Percentiles rank a stretch among this genome's conserved stretches.
phyloP scores from a whole-genome alignment of 2,888 invertebrate species.

The Steinernema scapterisci region DNA sequence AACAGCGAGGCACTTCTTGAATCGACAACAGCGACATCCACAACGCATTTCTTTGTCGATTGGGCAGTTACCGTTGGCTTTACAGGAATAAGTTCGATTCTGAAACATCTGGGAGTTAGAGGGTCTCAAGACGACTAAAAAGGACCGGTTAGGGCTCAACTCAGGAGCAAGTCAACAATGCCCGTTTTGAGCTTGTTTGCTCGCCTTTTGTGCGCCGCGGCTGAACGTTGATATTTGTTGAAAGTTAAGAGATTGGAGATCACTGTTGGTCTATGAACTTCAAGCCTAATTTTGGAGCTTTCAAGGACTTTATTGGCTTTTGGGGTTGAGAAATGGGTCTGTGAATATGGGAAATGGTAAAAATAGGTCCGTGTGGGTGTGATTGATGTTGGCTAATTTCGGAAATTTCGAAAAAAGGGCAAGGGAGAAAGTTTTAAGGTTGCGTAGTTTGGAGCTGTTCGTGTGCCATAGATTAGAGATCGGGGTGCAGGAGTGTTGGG shows the following conservation, averaged over 20 bases:
- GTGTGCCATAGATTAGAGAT: too few species aligned
- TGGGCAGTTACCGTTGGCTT: slow-evolving; percentile 59
- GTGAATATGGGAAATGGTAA: too few species aligned
- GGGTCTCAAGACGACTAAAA: too few species aligned
- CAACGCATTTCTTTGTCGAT: slow-evolving; percentile 62
- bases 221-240: background rate
- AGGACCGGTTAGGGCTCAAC: background rate
- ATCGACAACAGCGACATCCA: slow-evolving; percentile 60
- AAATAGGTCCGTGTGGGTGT: too few species aligned
- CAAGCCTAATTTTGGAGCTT: background rate
- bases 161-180: background rate
- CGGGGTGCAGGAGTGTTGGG: too few species aligned
- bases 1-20: slow-evolving; percentile 62
- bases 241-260: slow-evolving; percentile 18
- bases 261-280: background rate
- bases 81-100: slow-evolving; percentile 66
- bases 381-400: too few species aligned
- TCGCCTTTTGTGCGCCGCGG: background rate
- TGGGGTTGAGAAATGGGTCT: too few species aligned
- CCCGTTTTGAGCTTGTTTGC: background rate
- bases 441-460: too few species aligned
- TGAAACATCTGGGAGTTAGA: slow-evolving; percentile 33
- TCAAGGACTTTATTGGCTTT: too few species aligned
- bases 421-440: too few species aligned
- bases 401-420: too few species aligned